Base-by-base conservation (phyloP, 2,888 invertebrate genomes). In the Gibbula magus region DNA sequence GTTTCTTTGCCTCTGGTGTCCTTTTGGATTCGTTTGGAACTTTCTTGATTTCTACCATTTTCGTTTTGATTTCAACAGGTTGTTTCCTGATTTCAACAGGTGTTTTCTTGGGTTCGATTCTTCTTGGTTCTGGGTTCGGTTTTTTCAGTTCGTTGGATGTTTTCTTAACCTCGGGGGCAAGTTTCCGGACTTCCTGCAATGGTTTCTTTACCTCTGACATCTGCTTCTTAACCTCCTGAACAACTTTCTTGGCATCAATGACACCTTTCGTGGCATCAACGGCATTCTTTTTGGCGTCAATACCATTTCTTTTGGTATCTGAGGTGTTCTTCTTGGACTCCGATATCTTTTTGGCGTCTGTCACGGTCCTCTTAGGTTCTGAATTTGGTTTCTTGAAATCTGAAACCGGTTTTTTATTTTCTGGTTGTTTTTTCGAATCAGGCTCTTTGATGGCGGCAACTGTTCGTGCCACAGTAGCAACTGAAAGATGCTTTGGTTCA, bases 21-120 rank as follows among this genome's bases (percentile, higher is more conserved):
- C 18, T 53, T 53, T 29, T 25, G 18, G 20, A 10, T 16, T 75
- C 53, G 13, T 22, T 29, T 25, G 20, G 54, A 25, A 75, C 32
- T 54, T 70, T 70, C 70, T 70, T 70, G 32, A 70, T 7, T 18
- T 70, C 70, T 20, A 20, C 35, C 35, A 20, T 35, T 70, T 75
- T 32, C 51, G 45, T 45, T 45, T 45, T 75, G 0, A 75, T 22
- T 51, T 75, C 74, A 16, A 54, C n/a, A 18, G 29, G 5, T 5
- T 4, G 18, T 70, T 70, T 75, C 52, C 51, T 51, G 8, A 75
- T 22, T 25, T 75, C 74, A 25, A 54, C 10, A 3, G 29, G 5
- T 5, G 75, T 3, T 54, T 75, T 75, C 75, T 75, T 52, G n/a
- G 75, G 35, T 70, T 70, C 70, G 35, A 70, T 70, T 70, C 70